phyloP scores from a whole-genome alignment of 2,797 vertebrate genomes.

The Rhynchonycteris naso region DNA sequence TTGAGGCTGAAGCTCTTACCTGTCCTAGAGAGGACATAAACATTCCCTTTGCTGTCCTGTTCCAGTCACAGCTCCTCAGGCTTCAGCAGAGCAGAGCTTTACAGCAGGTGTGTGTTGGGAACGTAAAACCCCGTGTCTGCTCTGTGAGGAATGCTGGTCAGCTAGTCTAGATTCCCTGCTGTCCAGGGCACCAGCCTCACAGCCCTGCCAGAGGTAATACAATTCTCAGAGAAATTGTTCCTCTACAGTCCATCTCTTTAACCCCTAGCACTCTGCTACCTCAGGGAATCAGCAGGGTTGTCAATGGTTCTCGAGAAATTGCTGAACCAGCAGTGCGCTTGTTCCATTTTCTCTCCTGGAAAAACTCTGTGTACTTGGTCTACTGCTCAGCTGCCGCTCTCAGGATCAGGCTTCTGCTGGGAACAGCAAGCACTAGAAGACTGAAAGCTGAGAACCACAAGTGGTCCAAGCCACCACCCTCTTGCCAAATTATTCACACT shows the following conservation, averaged over 20 bases:
- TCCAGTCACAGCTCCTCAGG: background rate
- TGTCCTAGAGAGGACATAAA: background rate
- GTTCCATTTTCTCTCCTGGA: background rate
- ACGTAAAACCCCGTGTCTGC: background rate
- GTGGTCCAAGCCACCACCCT: background rate
- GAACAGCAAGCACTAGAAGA: background rate
- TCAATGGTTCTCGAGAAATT: accelerated
- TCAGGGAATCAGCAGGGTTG: background rate
- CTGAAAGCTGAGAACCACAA: background rate
- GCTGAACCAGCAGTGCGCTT: background rate
- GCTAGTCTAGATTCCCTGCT: background rate
- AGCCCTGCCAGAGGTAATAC: constrained; percentile 22
- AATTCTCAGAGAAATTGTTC: background rate
- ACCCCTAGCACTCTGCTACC: background rate
- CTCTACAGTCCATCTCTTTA: background rate
- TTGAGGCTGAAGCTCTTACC: background rate
- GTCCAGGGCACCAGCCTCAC: accelerated
- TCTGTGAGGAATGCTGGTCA: background rate
- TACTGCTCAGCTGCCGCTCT: background rate
- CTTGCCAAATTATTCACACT: background rate
- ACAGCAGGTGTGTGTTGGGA: background rate
- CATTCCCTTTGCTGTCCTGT: background rate
- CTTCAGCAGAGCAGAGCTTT: background rate
- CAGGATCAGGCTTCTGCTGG: background rate
- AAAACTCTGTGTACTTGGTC: background rate